Evolutionary conservation across 2,113 vertebrate species (phyloP), one percentile per base, ranked within the genome.

Genomic region (Steatornis caripensis): DNA sequence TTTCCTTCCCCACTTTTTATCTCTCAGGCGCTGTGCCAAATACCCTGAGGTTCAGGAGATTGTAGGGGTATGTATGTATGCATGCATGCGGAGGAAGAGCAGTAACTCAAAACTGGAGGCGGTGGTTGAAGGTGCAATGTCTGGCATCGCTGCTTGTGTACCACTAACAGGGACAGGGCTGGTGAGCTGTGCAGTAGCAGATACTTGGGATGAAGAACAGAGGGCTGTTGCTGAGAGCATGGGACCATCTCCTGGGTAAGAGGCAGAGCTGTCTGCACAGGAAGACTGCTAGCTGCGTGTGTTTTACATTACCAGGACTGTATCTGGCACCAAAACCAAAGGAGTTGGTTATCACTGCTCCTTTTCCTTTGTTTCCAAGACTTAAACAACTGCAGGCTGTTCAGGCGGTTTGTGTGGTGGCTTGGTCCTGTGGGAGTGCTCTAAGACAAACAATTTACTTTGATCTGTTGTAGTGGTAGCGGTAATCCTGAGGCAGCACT

Each of bases 401-500:
- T 82, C 2, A 11, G 87, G 53, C 84, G 69, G 65, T 89, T 91
- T 76, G 77, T 89, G 24, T 87, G 91, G 89, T 91, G 87, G 9
- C 81, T 91, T 70, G 49, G 77, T 84, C 94, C 92, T 82, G 29
- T 66, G 97, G 94, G 95, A 97, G 49, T 79, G 48, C 89, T 95
- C 23, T 26, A 20, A 89, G 69, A 78, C 84, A 91, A 96, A 94
- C 91, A 95, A 9, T 91, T 93, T 36, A 21, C 95, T 96, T 97
- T 96, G 94, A 95, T 96, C 91, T 79, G 36, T 82, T 94, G 77
- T 92, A 89, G 49, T 23, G 53, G 82, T 69, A 96, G 65, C 27
- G 2, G 65, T 93, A 91, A 87, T 94, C 81, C 89, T 91, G 91
- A 96, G 93, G 54, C 84, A 91, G 65, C 12, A 11, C 58, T 92